Evolutionary conservation across 2,113 vertebrate species (phyloP).

Genomic region (Vombatus ursinus): DNA sequence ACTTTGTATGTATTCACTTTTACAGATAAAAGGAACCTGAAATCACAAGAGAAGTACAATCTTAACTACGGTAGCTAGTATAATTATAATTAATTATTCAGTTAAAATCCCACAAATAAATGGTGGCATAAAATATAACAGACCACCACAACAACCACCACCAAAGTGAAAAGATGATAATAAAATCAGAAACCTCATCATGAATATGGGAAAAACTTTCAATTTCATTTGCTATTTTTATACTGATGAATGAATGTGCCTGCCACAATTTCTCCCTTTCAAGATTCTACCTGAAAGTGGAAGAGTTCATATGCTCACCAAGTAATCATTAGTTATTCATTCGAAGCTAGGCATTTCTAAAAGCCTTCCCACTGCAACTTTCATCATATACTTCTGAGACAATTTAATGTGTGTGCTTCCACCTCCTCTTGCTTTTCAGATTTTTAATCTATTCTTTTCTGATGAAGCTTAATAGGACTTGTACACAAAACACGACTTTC

Average conservation of each 20-base stretch:
- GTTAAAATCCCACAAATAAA: constrained; percentile 2
- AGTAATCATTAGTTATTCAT: constrained; percentile 48
- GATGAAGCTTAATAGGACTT: constrained; percentile 3
- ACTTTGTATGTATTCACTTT: neutral
- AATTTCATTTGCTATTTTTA: constrained; percentile 62
- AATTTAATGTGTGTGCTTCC: neutral
- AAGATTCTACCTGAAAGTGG: constrained; percentile 9
- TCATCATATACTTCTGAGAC: constrained; percentile 8
- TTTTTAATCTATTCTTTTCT: constrained; percentile 23
- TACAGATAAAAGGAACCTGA: neutral
- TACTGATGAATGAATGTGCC: constrained; percentile 58
- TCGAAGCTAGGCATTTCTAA: constrained; percentile 57
- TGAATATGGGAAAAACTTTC: neutral
- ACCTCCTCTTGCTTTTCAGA: constrained; percentile 36
- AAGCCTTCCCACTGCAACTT: constrained; percentile 41
- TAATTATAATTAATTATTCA: neutral
- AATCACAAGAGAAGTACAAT: neutral
- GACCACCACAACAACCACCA: neutral
- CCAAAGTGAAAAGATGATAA: neutral
- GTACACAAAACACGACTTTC: neutral
- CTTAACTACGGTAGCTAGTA: neutral
- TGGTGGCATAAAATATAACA: neutral
- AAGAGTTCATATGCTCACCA: constrained; percentile 26
- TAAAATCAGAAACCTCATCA: neutral
- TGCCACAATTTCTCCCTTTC: constrained; percentile 55